Evolutionary conservation across 1,140 invertebrate species (phyloP).

Genomic region (Hylyphantes graminicola): DNA sequence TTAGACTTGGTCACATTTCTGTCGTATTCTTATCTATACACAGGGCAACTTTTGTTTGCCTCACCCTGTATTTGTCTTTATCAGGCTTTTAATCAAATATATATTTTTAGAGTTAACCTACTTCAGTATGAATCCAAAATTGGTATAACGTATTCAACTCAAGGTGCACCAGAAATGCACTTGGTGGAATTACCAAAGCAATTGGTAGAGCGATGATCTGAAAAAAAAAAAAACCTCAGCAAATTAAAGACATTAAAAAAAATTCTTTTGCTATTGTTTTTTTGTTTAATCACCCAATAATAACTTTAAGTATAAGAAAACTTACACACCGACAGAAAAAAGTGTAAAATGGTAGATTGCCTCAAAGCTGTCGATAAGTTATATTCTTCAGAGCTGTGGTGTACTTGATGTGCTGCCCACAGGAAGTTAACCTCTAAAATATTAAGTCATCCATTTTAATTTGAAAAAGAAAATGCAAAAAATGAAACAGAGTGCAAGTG

Average conservation of each 20-base stretch:
- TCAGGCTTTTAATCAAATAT: no score
- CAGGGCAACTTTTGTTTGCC: no score
- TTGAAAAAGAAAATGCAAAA: no score
- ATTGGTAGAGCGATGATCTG: conserved; percentile 88
- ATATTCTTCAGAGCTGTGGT: conserved; percentile 97
- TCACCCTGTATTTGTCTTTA: no score
- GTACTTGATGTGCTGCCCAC: conserved; percentile 95
- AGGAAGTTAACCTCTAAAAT: conserved; percentile 78
- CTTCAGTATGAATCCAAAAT: conserved; percentile 91
- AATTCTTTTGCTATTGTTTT: background rate
- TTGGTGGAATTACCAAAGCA: conserved; percentile 82
- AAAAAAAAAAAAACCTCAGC: conserved; percentile 69
- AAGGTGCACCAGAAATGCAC: conserved; percentile 83
- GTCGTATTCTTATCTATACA: no score
- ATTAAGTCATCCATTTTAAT: background rate
- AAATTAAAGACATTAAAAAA: conserved; percentile 72
- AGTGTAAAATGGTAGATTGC: conserved; percentile 84
- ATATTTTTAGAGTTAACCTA: conserved; percentile 64
- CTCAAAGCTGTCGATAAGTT: conserved; percentile 81
- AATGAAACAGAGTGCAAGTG: no score
- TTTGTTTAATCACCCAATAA: background rate
- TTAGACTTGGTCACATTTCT: no score
- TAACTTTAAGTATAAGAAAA: background rate
- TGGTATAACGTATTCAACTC: conserved; percentile 91
- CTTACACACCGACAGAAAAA: conserved; percentile 82